Conservation (phyloP, 1,140 invertebrate species). For the Aricia agestis region DNA sequence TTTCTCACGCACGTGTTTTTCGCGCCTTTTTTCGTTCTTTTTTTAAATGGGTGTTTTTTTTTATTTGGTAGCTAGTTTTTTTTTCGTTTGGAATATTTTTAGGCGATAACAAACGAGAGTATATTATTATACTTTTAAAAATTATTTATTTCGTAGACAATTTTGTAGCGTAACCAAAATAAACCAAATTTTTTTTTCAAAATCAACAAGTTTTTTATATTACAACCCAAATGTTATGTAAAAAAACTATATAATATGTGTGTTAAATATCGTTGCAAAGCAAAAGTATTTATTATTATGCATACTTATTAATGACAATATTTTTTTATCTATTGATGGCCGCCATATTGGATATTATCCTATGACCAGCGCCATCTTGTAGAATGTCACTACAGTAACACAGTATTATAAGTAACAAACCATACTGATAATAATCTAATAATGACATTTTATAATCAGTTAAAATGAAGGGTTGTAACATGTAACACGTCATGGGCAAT, state of each 20-base stretch:
- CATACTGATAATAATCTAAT: no score
- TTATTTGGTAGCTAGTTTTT: slow-evolving; percentile 2
- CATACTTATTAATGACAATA: neutral
- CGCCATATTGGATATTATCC: slow-evolving; percentile 48
- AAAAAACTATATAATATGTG: no score
- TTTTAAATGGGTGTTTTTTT: neutral
- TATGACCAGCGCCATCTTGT: slow-evolving; percentile 29
- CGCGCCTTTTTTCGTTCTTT: slow-evolving; percentile 33
- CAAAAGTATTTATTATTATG: neutral
- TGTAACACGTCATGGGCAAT: no score
- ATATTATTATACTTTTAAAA: no score
- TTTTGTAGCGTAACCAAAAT: no score
- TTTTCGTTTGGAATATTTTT: neutral
- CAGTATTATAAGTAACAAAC: neutral
- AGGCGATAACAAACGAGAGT: neutral
- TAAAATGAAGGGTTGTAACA: no score
- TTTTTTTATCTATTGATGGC: neutral
- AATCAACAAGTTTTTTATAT: no score
- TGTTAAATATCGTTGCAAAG: neutral
- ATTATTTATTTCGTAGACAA: no score
- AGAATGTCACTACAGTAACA: neutral
- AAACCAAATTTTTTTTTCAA: no score
- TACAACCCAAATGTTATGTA: no score
- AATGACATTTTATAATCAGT: no score
- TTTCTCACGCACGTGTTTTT: slow-evolving; percentile 53